A percentile compares a stretch with the other conserved stretches of the same genome.
Evolutionary conservation across 2,888 invertebrate species (phyloP).

Genomic region (Synergus japonicus): DNA sequence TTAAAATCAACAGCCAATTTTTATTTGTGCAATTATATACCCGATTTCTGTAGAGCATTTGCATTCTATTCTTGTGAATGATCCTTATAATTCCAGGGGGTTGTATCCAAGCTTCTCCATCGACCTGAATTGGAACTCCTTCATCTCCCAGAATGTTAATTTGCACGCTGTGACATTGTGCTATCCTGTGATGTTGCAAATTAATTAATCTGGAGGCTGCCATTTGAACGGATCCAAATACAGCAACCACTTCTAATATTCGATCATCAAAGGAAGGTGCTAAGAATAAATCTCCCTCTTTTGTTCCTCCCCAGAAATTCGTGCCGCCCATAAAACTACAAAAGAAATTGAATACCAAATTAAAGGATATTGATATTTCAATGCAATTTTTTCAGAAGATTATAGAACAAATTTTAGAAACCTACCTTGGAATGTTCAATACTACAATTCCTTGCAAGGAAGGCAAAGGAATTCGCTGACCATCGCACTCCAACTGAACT

Average conservation of each 20-base stretch:
- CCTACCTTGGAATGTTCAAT: constrained; percentile 93
- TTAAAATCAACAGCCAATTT: neutral
- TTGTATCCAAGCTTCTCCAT: constrained; percentile 99
- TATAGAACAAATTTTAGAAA: neutral
- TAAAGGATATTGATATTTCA: neutral
- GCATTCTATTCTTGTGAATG: constrained; percentile 97
- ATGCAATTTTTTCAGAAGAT: neutral
- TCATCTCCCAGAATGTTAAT: constrained; percentile 96
- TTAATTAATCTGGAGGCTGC: constrained; percentile 96
- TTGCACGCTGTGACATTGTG: constrained; percentile 97
- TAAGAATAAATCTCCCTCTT: constrained; percentile 93
- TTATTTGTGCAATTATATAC: constrained; percentile 68
- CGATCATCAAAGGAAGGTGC: constrained; percentile 97
- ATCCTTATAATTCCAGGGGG: constrained; percentile 97
- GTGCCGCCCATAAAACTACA: constrained; percentile 98
- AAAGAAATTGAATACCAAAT: constrained; percentile 38
- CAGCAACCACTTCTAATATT: constrained; percentile 97
- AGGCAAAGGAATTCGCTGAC: constrained; percentile 95
- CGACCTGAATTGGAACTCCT: constrained; percentile 96
- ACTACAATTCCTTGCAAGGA: constrained; percentile 98
- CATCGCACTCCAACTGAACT: constrained; percentile 97
- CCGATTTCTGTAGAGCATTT: constrained; percentile 95
- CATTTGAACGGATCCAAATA: constrained; percentile 98
- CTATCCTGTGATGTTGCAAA: constrained; percentile 97
- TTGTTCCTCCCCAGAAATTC: constrained; percentile 98